Evolutionary conservation across 2,888 invertebrate genomes (phyloP).

Genomic region (Epirrhoe tristata): DNA sequence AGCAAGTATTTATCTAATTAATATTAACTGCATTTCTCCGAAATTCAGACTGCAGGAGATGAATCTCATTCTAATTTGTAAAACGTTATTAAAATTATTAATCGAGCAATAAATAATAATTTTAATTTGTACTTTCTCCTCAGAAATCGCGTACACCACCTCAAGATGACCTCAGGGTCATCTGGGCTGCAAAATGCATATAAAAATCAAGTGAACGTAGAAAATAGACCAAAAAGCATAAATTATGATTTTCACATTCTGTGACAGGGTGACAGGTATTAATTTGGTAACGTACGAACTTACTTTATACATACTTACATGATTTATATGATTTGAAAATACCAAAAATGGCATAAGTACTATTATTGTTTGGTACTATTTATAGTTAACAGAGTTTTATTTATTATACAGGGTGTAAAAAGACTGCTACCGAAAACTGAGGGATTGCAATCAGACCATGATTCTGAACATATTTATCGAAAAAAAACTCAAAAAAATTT

Average conservation of each 20-base stretch:
- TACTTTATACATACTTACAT: no score
- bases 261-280: no score
- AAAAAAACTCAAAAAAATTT: no score
- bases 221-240: neutral
- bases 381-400: no score
- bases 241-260: neutral
- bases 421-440: no score
- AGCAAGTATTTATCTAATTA: neutral
- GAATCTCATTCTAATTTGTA: constrained; percentile 46
- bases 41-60: constrained; percentile 31
- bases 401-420: no score
- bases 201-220: constrained; percentile 1
- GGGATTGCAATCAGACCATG: no score
- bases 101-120: constrained; percentile 49
- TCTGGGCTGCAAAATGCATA: neutral
- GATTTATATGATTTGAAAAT: no score
- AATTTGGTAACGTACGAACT: no score
- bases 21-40: constrained; percentile 19
- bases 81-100: constrained; percentile 44
- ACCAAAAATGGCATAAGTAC: no score
- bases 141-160: constrained; percentile 23
- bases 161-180: constrained; percentile 12
- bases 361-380: no score
- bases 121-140: constrained; percentile 49
- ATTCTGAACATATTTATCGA: no score